Percentiles rank a stretch among this genome's conserved stretches.
phyloP scores from a whole-genome alignment of 2,888 invertebrate species.

The Phymatocera aterrima region DNA sequence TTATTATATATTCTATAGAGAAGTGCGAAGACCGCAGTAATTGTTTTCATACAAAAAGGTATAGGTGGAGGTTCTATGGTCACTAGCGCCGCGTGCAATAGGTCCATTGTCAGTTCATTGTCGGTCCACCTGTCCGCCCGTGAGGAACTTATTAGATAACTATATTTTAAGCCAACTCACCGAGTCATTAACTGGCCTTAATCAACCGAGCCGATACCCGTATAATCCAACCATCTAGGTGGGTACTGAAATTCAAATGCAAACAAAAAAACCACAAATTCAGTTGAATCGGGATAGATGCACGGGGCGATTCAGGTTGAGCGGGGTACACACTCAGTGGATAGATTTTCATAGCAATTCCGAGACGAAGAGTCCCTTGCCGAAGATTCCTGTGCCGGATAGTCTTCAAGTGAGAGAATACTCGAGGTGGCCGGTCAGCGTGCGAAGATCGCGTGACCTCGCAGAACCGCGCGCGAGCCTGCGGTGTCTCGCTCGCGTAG shows the following conservation, averaged over 20 bases:
- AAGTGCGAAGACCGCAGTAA: constrained; percentile 53
- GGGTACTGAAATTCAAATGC: neutral
- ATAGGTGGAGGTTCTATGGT: constrained; percentile 38
- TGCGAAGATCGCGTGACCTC: no score
- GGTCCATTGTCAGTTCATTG: constrained; percentile 30
- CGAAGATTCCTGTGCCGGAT: no score
- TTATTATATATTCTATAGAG: constrained; percentile 21
- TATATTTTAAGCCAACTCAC: constrained; percentile 8
- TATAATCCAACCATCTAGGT: neutral
- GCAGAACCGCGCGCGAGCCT: no score
- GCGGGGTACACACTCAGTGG: no score
- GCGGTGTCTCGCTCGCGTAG: no score
- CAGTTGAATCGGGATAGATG: no score
- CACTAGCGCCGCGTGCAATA: neutral
- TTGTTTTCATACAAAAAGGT: constrained; percentile 62
- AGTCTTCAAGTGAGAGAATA: no score
- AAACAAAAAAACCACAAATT: neutral
- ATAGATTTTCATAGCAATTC: no score
- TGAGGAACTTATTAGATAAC: constrained; percentile 26
- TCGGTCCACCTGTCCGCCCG: constrained; percentile 46
- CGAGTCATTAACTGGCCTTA: constrained; percentile 7
- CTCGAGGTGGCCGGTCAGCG: no score
- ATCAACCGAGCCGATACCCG: neutral
- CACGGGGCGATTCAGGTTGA: no score
- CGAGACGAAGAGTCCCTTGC: no score